These are phyloP conservation scores for Chrysolina haemoptera DNA, from an alignment of 2,888 invertebrate genomes.

Conservation along the genomic window DNA sequence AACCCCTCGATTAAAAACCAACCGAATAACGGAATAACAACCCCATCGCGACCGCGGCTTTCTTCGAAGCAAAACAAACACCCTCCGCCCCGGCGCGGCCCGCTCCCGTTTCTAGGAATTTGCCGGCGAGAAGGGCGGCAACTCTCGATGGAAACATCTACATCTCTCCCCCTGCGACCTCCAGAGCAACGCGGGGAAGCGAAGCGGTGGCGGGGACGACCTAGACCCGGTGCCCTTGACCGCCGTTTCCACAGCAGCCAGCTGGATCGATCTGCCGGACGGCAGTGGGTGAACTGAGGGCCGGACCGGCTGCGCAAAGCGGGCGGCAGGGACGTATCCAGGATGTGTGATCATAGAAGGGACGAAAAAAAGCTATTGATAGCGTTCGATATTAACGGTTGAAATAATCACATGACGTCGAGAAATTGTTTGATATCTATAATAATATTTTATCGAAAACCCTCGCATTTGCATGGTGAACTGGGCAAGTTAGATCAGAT, in stretches of 20 bases:
- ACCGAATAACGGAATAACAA: neutral
- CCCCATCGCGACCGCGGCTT: neutral
- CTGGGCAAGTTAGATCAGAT: too few species aligned
- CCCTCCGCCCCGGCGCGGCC: neutral
- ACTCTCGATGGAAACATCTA: neutral
- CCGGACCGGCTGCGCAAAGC: neutral
- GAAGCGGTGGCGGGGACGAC: constrained; percentile 38
- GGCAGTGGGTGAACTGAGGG: constrained; percentile 25
- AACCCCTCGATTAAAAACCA: neutral
- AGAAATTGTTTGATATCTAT: too few species aligned
- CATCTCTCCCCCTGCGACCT: neutral
- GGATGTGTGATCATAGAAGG: too few species aligned
- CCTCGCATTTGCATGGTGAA: too few species aligned
- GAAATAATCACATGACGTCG: neutral
- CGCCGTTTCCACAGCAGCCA: constrained; percentile 43
- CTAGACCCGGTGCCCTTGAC: constrained; percentile 59
- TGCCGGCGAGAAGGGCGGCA: neutral
- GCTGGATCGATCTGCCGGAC: constrained; percentile 42
- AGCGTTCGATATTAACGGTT: neutral
- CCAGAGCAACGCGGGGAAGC: neutral
- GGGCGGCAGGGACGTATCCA: too few species aligned
- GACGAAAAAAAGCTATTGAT: neutral
- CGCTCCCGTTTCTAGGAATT: neutral
- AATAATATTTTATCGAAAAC: too few species aligned
- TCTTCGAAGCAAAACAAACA: constrained; percentile 6